These are phyloP conservation scores for Marmota flaviventris DNA, from an alignment of 2,113 vertebrate genomes.

Conservation along the genomic window DNA sequence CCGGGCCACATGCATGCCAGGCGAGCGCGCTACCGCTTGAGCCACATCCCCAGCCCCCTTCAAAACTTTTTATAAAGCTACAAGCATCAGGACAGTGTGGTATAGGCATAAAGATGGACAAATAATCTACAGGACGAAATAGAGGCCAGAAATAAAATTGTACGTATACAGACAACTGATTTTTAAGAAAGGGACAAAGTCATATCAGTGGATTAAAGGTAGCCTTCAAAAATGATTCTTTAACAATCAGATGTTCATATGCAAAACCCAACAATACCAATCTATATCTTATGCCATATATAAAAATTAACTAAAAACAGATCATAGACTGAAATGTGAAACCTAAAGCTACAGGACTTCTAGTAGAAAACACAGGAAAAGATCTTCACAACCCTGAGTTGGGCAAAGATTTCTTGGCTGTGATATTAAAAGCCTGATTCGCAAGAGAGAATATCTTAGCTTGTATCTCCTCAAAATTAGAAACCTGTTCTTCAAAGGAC, in stretches of 20 bases:
- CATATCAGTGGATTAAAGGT: background rate
- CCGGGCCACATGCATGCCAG: no score
- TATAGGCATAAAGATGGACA: background rate
- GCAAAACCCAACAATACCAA: background rate
- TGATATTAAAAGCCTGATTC: background rate
- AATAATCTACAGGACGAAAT: no score
- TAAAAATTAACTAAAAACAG: background rate
- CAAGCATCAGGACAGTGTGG: background rate
- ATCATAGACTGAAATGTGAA: background rate
- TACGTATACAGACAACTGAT: background rate
- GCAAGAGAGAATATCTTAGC: background rate
- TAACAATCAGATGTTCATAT: background rate
- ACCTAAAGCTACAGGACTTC: background rate
- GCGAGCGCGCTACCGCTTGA: no score
- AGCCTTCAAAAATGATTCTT: background rate
- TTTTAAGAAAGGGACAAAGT: background rate
- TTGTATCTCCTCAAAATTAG: background rate
- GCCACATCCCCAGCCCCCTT: no score
- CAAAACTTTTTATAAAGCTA: background rate
- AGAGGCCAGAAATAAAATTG: constrained; percentile 46
- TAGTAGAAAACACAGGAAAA: background rate
- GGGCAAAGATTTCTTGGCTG: background rate
- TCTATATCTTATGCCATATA: background rate
- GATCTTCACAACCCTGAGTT: background rate
- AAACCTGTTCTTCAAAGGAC: background rate